Percentiles rank a stretch among this genome's conserved stretches.
These are phyloP conservation scores for Microchrysa polita DNA, from an alignment of 2,888 invertebrate species.

Conservation along the genomic window DNA sequence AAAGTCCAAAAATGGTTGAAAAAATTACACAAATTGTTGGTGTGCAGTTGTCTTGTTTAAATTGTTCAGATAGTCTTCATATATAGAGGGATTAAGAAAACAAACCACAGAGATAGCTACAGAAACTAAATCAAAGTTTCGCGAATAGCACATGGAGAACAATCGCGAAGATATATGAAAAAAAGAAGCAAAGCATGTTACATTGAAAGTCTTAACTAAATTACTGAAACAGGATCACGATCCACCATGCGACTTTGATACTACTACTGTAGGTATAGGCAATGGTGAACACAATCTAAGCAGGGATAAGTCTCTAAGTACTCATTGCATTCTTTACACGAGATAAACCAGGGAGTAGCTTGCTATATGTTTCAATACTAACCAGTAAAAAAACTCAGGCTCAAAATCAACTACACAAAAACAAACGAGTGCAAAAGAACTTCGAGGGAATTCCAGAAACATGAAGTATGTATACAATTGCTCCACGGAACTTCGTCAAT, in stretches of 20 bases:
- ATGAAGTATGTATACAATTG: slow-evolving; percentile 29
- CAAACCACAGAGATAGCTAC: not conserved
- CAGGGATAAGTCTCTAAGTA: slow-evolving; percentile 7
- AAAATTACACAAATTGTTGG: slow-evolving; percentile 11
- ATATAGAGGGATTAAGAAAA: no score
- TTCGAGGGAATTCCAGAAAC: slow-evolving; percentile 29
- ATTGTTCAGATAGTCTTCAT: slow-evolving; percentile 14
- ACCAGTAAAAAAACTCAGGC: no score
- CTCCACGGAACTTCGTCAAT: not conserved
- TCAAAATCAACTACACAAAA: not conserved
- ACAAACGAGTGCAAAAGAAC: not conserved
- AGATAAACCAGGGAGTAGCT: not conserved
- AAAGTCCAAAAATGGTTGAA: slow-evolving; percentile 25
- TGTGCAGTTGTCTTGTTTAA: slow-evolving; percentile 24
- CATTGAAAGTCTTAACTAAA: slow-evolving; percentile 44
- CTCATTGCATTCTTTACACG: slow-evolving; percentile 19
- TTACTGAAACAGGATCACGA: slow-evolving; percentile 44
- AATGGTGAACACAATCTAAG: not conserved
- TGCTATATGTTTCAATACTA: no score
- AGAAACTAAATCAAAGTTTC: not conserved
- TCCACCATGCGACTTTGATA: slow-evolving; percentile 1
- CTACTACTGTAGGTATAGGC: no score
- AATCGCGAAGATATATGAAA: slow-evolving; percentile 36
- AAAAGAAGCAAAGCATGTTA: slow-evolving; percentile 2
- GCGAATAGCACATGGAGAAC: not conserved